Evolutionary conservation across 2,888 invertebrate species (phyloP), one percentile per base, ranked within the genome.

Genomic region (Disparrhopalites patrizii): DNA sequence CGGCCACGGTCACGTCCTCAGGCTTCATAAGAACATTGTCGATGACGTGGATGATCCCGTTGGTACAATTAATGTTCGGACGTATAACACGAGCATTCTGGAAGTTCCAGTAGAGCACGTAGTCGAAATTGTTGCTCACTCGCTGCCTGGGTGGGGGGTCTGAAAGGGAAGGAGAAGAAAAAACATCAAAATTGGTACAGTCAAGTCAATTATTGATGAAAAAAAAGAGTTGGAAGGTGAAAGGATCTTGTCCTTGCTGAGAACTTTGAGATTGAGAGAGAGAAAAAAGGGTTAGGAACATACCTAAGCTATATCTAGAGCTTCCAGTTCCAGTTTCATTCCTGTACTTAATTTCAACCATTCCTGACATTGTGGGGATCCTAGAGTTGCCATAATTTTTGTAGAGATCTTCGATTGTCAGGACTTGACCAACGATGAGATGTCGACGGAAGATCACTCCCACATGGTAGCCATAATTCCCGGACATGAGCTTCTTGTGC

Each of bases 41-140:
- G 77, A 96, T 93, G 70, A 94, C 91, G 80, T 96, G 95, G 75
- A 96, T 94, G 75, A 93, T 89, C 60, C 96, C 96, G 79, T 96
- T 96, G 79, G 92, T 94, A 80, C 95, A 95, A 77, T 92, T 91
- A 3, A 97, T 91, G 79, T 97, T 93, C 27, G 95, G 91, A 72
- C 94, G 86, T 80, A 88, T 87, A 56, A 94, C 90, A 76, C 87
- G 87, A 76, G 93, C 89, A 84, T 86, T 86, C 78, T 87, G 86
- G 69, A 88, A 88, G 76, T 89, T 87, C 93, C 93, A 93, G 78
- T 88, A 86, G 68, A 93, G 86, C 77, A 85, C 85, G 81, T 90
- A 92, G 77, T 88, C 93, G 56, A 69, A 74, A 52, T 68, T 58
- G 33, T 58, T 31, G 15, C 8, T 57, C 27, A 31, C 51, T 20